Evolutionary conservation across 2,888 invertebrate species (phyloP).

Genomic region (Erebia aethiops): DNA sequence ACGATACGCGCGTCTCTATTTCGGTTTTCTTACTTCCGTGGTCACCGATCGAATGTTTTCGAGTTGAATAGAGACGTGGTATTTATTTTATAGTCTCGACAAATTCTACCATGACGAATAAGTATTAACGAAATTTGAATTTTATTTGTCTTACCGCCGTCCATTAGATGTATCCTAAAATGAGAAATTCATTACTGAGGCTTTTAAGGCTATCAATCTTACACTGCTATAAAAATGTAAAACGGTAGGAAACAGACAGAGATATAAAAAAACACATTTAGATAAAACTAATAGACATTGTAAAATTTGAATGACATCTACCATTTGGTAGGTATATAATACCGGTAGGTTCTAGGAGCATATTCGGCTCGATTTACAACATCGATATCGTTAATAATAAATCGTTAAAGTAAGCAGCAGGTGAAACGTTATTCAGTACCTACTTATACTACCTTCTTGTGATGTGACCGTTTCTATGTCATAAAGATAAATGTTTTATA

Average conservation of each 20-base stretch:
- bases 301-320: constrained; percentile 61
- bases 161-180: constrained; percentile 55
- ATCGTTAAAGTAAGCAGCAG: constrained; percentile 51
- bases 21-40: constrained; percentile 36
- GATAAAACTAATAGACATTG: constrained; percentile 66
- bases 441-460: constrained; percentile 18
- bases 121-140: constrained; percentile 29
- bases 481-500: constrained; percentile 26
- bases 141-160: constrained; percentile 27
- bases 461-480: constrained; percentile 29
- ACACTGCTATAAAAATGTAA: constrained; percentile 60
- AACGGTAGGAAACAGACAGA: constrained; percentile 63
- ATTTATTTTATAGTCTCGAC: constrained; percentile 16
- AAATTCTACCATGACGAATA: constrained; percentile 21
- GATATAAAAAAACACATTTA: constrained; percentile 65
- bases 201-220: constrained; percentile 51
- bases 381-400: constrained; percentile 47
- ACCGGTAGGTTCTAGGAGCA: constrained; percentile 44
- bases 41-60: constrained; percentile 8
- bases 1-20: constrained; percentile 53
- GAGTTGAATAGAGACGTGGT: constrained; percentile 9
- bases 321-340: constrained; percentile 41
- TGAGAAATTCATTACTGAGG: constrained; percentile 48
- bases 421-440: constrained; percentile 37
- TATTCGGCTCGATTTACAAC: constrained; percentile 50